These are phyloP conservation scores for Gymnocheta viridis DNA, from an alignment of 2,888 invertebrate species.

Conservation along the genomic window DNA sequence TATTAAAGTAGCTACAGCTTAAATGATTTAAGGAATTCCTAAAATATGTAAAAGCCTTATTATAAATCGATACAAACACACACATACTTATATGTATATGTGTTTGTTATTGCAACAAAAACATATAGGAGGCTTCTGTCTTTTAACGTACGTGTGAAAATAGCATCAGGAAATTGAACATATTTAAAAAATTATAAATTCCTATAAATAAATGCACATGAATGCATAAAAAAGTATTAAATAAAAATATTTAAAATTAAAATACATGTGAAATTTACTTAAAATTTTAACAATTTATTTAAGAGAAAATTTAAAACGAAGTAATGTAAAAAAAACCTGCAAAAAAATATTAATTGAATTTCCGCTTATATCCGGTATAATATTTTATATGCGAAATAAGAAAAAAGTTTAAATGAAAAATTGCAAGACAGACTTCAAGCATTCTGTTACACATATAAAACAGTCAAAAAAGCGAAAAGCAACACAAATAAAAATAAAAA, in stretches of 20 bases:
- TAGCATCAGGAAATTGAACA: neutral
- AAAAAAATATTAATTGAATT: slow-evolving; percentile 64
- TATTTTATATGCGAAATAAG: slow-evolving; percentile 39
- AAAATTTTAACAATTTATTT: neutral
- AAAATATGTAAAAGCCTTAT: too few species aligned
- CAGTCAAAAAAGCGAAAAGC: neutral
- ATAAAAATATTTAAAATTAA: neutral
- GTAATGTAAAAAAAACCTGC: neutral
- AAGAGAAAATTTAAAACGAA: neutral
- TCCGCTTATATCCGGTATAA: slow-evolving; percentile 56
- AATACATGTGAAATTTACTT: neutral
- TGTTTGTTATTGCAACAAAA: neutral
- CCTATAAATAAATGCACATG: neutral
- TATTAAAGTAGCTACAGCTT: neutral
- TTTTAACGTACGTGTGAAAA: neutral
- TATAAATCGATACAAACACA: too few species aligned
- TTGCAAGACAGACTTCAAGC: slow-evolving; percentile 42
- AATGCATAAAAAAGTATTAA: neutral
- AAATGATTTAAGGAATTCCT: too few species aligned
- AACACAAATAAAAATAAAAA: too few species aligned
- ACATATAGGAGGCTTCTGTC: too few species aligned
- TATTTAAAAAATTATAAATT: neutral
- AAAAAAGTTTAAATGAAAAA: slow-evolving; percentile 47
- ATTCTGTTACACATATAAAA: neutral
- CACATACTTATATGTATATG: neutral